Evolutionary conservation across 2,113 vertebrate species (phyloP).

Genomic region (Lepidothrix coronata): DNA sequence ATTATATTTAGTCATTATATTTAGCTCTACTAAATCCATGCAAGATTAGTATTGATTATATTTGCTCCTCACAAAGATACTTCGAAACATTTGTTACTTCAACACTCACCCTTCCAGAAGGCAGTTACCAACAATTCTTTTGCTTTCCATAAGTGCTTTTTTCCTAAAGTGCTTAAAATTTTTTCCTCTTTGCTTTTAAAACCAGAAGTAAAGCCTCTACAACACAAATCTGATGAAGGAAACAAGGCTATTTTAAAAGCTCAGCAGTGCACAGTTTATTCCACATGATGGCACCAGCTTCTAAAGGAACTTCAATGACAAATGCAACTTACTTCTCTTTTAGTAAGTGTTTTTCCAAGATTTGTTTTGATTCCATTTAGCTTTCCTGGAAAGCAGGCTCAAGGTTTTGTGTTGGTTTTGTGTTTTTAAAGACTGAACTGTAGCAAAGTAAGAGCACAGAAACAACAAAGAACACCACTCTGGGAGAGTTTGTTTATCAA

Average conservation of each 20-base stretch:
- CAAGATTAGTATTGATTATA: background rate
- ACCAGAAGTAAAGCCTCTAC: background rate
- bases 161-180: background rate
- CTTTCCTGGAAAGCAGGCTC: background rate
- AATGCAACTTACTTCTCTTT: background rate
- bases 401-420: background rate
- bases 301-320: background rate
- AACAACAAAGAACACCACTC: no score
- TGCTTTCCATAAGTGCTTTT: background rate
- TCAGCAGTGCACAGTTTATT: background rate
- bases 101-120: background rate
- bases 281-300: constrained; percentile 45
- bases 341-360: background rate
- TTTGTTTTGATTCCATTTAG: background rate
- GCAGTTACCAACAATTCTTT: background rate
- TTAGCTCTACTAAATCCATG: background rate
- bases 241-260: background rate
- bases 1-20: background rate
- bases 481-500: no score
- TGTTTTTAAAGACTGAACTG: background rate
- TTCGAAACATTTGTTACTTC: background rate
- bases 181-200: background rate
- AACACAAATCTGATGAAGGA: no score
- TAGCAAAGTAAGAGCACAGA: no score
- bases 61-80: background rate